Conservation (phyloP, 92 coral and sea anemone species). For the Epizoanthus ramosus region DNA sequence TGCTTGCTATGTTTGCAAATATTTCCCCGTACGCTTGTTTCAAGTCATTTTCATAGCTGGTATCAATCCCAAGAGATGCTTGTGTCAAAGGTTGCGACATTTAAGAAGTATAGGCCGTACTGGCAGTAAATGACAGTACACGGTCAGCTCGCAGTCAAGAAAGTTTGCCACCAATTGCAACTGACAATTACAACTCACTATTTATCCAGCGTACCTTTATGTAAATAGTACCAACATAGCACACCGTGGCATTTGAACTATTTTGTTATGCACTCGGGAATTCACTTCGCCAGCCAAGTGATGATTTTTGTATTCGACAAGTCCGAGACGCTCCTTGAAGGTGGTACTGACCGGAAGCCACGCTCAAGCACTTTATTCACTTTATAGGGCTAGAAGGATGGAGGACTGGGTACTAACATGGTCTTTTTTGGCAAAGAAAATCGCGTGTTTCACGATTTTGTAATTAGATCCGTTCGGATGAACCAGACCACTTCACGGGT, state of each 20-base stretch:
- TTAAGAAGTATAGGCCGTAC: background rate
- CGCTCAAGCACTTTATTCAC: background rate
- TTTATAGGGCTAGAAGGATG: background rate
- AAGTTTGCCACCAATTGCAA: background rate
- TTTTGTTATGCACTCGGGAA: slow-evolving; percentile 10
- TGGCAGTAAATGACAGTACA: background rate
- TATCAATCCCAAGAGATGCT: background rate
- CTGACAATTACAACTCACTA: background rate
- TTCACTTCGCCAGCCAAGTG: slow-evolving; percentile 19
- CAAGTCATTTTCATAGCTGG: slow-evolving; percentile 47
- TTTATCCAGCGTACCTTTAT: slow-evolving; percentile 2
- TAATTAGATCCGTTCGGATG: too few relatives aligned
- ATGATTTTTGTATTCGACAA: slow-evolving; percentile 8
- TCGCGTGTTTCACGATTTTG: too few relatives aligned
- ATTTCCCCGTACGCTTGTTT: slow-evolving; percentile 60
- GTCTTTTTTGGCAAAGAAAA: too few relatives aligned
- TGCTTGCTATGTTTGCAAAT: slow-evolving; percentile 47
- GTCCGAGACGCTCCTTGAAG: background rate
- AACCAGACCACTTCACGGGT: too few relatives aligned
- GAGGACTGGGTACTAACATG: slow-evolving; percentile 19
- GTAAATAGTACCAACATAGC: slow-evolving; percentile 16
- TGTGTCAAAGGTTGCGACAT: slow-evolving; percentile 34
- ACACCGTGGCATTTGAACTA: slow-evolving; percentile 18
- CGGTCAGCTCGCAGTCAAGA: background rate
- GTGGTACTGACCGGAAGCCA: background rate